These are phyloP conservation scores for Drosophila fungiperda DNA, from an alignment of 2,888 invertebrate genomes.

Conservation along the genomic window DNA sequence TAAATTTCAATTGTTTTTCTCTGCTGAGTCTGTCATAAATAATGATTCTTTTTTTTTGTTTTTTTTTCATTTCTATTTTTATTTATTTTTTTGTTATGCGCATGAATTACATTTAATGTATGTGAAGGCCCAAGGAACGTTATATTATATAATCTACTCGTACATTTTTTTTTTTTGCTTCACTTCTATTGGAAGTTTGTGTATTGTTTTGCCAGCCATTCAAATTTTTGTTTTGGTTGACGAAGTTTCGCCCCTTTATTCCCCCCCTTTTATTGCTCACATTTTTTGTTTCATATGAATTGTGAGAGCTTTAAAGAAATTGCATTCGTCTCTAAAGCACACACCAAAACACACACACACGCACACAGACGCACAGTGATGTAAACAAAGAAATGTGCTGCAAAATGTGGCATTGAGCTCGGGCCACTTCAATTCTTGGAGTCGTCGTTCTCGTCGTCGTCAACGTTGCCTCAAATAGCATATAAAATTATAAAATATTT, in stretches of 20 bases:
- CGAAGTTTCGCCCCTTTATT: slow-evolving; percentile 40
- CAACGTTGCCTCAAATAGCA: slow-evolving; percentile 53
- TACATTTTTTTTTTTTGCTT: slow-evolving; percentile 30
- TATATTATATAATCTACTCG: slow-evolving; percentile 18
- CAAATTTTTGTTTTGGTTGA: slow-evolving; percentile 22
- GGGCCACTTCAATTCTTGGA: slow-evolving; percentile 19
- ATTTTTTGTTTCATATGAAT: slow-evolving; percentile 33
- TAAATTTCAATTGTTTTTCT: slow-evolving; percentile 35
- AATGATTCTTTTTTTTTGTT: slow-evolving; percentile 34
- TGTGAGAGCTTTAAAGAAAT: slow-evolving; percentile 58
- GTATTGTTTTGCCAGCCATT: slow-evolving; percentile 51
- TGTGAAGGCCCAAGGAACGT: slow-evolving; percentile 27
- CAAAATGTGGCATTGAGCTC: slow-evolving; percentile 31
- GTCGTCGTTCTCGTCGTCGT: slow-evolving; percentile 27
- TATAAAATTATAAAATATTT: slow-evolving; percentile 71
- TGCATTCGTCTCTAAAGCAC: slow-evolving; percentile 50
- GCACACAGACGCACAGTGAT: slow-evolving; percentile 6
- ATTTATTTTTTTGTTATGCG: slow-evolving; percentile 23
- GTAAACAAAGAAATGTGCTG: slow-evolving; percentile 14
- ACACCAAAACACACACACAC: slow-evolving; percentile 24
- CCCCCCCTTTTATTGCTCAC: slow-evolving; percentile 58
- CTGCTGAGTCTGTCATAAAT: slow-evolving; percentile 46
- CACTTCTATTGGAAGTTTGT: slow-evolving; percentile 74
- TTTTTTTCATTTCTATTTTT: not conserved
- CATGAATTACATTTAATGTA: slow-evolving; percentile 61